Base-by-base conservation (phyloP, 2,888 invertebrate species). In the Eustalomyia histrio region DNA sequence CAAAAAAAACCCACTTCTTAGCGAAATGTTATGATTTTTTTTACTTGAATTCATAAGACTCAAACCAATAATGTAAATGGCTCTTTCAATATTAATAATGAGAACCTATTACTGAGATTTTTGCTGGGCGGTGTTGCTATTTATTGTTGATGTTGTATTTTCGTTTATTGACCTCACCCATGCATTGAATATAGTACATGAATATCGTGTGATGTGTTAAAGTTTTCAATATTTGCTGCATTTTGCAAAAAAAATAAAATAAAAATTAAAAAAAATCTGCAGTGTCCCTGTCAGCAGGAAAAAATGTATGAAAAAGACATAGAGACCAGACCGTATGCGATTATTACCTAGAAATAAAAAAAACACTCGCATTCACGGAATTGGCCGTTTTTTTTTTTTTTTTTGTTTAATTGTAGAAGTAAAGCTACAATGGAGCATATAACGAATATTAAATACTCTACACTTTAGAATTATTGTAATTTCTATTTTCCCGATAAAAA, bases 131-230 rank as follows among this genome's bases (percentile, higher is more conserved):
- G 57, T 68, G 43, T 7, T 71, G 53, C 18, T 64, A 14, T 64
- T 67, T 55, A 24, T 50, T 53, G 21, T 33, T 55, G 52, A 57
- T 63, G 50, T 68, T 74, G 64, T 57, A 58, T 61, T 60, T 61
- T 71, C 71, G 81, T 81, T 78, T 81, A 71, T 81, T 81, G 81
- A 81, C 81, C 81, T 74, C 78, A 74, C 39, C 74, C 80, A 78
- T 29, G 60, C 55, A 61, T 35, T 69, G 60, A 58, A 52, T 69
- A 33, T 9, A n/a, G 43, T 47, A 47, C 43, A 47, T 47, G 10
- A 47, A 47, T 55, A 43, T 75, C 53, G 58, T 78, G 53, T 71
- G 65, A 60, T 39, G 67, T 33, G 10, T 74, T 79, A 39, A 29
- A 35, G 14, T 74, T 63, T 79, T 79, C n/a, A 35, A 61, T 57